Percentiles rank a stretch among this genome's conserved stretches.
phyloP scores from a whole-genome alignment of 2,888 invertebrate genomes.

The Metalampra italica region DNA sequence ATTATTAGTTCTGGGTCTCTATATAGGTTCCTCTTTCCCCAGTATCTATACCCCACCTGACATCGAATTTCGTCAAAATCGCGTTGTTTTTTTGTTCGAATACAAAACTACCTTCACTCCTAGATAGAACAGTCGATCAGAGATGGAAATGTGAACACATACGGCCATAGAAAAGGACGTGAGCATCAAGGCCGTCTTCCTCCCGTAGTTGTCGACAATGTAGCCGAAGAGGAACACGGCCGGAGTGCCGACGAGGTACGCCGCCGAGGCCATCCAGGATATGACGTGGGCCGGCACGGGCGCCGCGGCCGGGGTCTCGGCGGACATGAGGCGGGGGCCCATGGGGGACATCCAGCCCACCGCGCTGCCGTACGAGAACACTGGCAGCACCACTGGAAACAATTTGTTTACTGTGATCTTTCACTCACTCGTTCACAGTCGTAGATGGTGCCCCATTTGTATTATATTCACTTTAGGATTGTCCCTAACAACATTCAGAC shows the following conservation, averaged over 20 bases:
- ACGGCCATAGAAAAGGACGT: slow-evolving; percentile 65
- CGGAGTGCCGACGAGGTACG: slow-evolving; percentile 74
- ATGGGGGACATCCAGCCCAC: slow-evolving; percentile 79
- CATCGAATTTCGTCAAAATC: no score
- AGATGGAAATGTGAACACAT: slow-evolving; percentile 23
- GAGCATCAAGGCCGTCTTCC: slow-evolving; percentile 69
- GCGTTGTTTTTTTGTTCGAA: no score
- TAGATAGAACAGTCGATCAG: no score
- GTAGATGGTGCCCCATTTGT: no score
- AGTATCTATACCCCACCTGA: no score
- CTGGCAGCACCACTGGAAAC: slow-evolving; percentile 70
- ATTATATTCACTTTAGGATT: no score
- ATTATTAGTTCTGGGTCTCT: no score
- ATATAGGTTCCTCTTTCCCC: no score
- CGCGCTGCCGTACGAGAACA: slow-evolving; percentile 74
- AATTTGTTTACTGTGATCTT: background rate
- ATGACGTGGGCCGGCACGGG: slow-evolving; percentile 67
- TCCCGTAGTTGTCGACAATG: slow-evolving; percentile 71
- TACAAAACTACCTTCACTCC: no score
- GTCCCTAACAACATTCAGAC: no score
- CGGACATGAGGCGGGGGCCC: slow-evolving; percentile 67
- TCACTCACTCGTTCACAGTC: no score
- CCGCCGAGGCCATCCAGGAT: slow-evolving; percentile 78
- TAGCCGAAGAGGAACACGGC: slow-evolving; percentile 76
- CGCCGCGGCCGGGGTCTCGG: slow-evolving; percentile 50